These are phyloP conservation scores for Cephus runcator DNA, from an alignment of 2,888 invertebrate species.

Conservation along the genomic window DNA sequence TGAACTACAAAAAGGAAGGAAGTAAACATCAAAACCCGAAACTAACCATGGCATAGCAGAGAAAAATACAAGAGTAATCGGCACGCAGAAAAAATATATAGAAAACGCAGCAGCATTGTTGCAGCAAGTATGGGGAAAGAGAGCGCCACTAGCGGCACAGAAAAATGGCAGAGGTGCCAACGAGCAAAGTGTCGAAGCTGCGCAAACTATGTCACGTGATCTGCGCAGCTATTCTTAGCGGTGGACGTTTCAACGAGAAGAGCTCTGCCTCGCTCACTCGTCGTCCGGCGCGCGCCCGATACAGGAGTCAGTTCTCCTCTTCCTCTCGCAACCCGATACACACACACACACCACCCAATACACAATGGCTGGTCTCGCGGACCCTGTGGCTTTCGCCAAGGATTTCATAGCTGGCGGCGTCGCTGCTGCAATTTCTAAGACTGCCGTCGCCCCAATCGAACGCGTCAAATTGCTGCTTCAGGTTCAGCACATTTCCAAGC, in stretches of 20 bases:
- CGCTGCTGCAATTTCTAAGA: constrained; percentile 94
- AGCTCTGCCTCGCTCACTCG: constrained; percentile 64
- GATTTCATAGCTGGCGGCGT: constrained; percentile 93
- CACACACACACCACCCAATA: constrained; percentile 34
- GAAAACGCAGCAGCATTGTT: not conserved
- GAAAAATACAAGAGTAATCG: not conserved
- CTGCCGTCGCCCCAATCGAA: constrained; percentile 94
- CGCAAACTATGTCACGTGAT: constrained; percentile 58
- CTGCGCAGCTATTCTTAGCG: constrained; percentile 63
- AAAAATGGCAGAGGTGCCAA: constrained; percentile 1
- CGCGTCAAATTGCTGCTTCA: constrained; percentile 93
- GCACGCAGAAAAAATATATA: not conserved
- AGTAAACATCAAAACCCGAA: not conserved
- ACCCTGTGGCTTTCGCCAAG: constrained; percentile 87
- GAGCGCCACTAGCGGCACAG: not conserved
- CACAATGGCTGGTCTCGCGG: constrained; percentile 68
- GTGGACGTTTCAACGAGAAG: constrained; percentile 54
- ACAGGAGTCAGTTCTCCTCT: constrained; percentile 57
- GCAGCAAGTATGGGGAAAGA: not conserved
- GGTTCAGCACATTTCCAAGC: constrained; percentile 93
- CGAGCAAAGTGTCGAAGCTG: constrained; percentile 36
- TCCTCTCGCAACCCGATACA: constrained; percentile 52
- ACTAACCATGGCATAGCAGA: not conserved
- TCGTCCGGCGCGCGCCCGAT: constrained; percentile 71
- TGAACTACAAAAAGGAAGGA: not conserved